Evolutionary conservation across 2,797 vertebrate genomes (phyloP).

Genomic region (Pelochelys cantorii): DNA sequence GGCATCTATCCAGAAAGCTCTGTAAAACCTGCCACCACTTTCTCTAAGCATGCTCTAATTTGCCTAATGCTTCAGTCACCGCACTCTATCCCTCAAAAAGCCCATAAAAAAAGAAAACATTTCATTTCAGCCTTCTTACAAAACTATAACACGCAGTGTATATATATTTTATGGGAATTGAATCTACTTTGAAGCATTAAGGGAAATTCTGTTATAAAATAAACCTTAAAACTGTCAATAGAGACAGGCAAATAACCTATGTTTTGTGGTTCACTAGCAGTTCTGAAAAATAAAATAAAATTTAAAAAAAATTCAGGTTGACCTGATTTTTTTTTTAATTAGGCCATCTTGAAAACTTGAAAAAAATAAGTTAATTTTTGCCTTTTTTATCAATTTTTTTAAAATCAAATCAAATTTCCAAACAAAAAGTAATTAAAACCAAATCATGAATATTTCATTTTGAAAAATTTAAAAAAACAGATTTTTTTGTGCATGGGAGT

Average conservation of each 20-base stretch:
- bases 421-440: not conserved
- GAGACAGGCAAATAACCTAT: not conserved
- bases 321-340: not conserved
- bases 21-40: not conserved
- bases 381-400: too few relatives aligned
- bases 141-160: not conserved
- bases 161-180: not conserved
- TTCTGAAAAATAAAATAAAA: not conserved
- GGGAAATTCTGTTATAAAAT: not conserved
- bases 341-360: not conserved
- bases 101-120: not conserved
- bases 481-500: not conserved
- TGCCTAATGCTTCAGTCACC: not conserved
- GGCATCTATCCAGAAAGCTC: not conserved
- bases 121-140: not conserved
- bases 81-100: not conserved
- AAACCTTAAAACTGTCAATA: not conserved
- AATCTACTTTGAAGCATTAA: not conserved
- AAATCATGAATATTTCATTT: not conserved
- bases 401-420: not conserved
- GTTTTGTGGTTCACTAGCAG: not conserved
- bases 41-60: not conserved
- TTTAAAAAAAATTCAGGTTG: too few relatives aligned
- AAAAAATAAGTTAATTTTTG: not conserved
- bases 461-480: not conserved